phyloP scores from a whole-genome alignment of 2,113 vertebrate genomes.

The Gymnocephalus cernua region DNA sequence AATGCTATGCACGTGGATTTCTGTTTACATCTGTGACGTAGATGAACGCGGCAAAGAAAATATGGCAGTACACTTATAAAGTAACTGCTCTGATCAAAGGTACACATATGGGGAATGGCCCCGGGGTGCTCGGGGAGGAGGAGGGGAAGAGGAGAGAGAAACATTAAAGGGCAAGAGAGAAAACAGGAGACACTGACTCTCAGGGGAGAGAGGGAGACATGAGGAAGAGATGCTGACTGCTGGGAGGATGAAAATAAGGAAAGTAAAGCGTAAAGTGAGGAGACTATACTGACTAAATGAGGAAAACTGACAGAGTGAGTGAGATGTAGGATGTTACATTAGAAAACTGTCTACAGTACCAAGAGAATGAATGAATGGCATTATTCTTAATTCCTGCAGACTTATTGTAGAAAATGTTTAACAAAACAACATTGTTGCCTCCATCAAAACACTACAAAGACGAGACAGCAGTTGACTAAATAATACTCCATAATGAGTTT shows the following conservation, averaged over 20 bases:
- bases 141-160: constrained; percentile 27
- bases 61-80: constrained; percentile 23
- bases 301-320: constrained; percentile 23
- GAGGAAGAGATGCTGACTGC: constrained; percentile 50
- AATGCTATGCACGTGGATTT: constrained; percentile 12
- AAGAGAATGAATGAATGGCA: neutral
- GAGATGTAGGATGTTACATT: neutral
- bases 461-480: neutral
- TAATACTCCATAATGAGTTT: neutral
- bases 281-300: constrained; percentile 18
- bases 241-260: constrained; percentile 50
- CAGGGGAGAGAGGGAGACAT: constrained; percentile 38
- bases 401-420: neutral
- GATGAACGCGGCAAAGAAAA: constrained; percentile 11
- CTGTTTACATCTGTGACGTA: constrained; percentile 59
- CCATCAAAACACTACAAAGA: neutral
- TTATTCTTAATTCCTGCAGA: neutral
- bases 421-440: neutral
- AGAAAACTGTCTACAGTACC: neutral
- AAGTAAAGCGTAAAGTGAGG: constrained; percentile 28
- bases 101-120: constrained; percentile 25
- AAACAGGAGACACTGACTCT: constrained; percentile 56
- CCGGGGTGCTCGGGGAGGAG: constrained; percentile 6
- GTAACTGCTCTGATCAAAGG: constrained; percentile 65
- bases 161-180: constrained; percentile 59